These are phyloP conservation scores for Xestobium rufovillosum DNA, from an alignment of 2,888 invertebrate species.

Conservation along the genomic window DNA sequence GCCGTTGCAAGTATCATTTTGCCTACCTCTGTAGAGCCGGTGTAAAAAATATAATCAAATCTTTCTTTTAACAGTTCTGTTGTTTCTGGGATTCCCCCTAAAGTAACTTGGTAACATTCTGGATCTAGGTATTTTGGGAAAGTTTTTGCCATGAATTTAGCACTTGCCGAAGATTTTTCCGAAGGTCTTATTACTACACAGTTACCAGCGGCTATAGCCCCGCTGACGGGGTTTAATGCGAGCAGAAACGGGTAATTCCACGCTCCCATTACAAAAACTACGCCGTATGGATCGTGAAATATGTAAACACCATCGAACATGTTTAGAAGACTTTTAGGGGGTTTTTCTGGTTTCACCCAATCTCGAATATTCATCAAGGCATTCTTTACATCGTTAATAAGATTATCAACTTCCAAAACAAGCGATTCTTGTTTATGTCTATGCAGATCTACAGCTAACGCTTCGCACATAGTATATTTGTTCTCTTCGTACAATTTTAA, in stretches of 20 bases:
- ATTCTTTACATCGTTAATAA: slow-evolving; percentile 67
- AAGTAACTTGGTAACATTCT: slow-evolving; percentile 54
- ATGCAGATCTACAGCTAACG: slow-evolving; percentile 69
- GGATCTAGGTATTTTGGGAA: slow-evolving; percentile 75
- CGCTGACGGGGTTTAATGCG: slow-evolving; percentile 66
- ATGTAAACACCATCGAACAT: slow-evolving; percentile 67
- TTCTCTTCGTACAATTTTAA: slow-evolving; percentile 75
- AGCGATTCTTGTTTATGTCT: slow-evolving; percentile 71
- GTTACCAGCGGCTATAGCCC: slow-evolving; percentile 34
- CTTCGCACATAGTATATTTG: slow-evolving; percentile 60
- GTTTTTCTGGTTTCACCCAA: slow-evolving; percentile 73
- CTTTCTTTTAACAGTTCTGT: slow-evolving; percentile 58
- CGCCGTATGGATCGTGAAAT: slow-evolving; percentile 85
- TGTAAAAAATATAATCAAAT: slow-evolving; percentile 75
- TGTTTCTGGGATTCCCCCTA: slow-evolving; percentile 59
- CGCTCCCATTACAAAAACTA: slow-evolving; percentile 78
- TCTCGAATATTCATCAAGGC: slow-evolving; percentile 62
- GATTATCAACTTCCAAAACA: slow-evolving; percentile 69
- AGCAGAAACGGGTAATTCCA: slow-evolving; percentile 97
- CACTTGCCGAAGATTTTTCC: slow-evolving; percentile 67
- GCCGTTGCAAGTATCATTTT: slow-evolving; percentile 65
- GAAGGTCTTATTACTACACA: slow-evolving; percentile 72
- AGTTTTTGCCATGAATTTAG: slow-evolving; percentile 61
- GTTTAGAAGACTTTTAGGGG: slow-evolving; percentile 61
- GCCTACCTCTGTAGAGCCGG: slow-evolving; percentile 60